A percentile compares a stretch with the other conserved stretches of the same genome.
Evolutionary conservation across 2,797 vertebrate genomes (phyloP).

Genomic region (Sternarchorhynchus goeldii): DNA sequence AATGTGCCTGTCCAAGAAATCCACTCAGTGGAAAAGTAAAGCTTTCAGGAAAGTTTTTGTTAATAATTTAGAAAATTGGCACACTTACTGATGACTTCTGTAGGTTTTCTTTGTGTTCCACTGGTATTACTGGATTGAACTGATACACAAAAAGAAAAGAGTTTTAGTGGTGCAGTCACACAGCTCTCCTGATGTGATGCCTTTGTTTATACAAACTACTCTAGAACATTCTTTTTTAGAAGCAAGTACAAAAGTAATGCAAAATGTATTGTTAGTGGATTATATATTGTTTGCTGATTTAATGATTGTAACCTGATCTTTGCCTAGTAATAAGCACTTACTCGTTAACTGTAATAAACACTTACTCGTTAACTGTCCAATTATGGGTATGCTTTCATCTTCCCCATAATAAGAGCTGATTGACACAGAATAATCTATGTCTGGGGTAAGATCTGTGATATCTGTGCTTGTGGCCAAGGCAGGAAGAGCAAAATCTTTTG

Average conservation of each 20-base stretch:
- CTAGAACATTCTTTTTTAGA: no score
- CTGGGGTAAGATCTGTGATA: slow-evolving; percentile 86
- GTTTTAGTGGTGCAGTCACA: slow-evolving; percentile 16
- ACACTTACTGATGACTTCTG: slow-evolving; percentile 78
- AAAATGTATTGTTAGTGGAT: no score
- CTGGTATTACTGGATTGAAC: slow-evolving; percentile 79
- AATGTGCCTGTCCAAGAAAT: neutral
- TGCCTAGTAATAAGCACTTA: neutral
- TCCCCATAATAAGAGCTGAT: slow-evolving; percentile 84
- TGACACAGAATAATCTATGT: slow-evolving; percentile 90
- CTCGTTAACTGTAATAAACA: slow-evolving; percentile 26
- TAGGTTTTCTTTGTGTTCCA: slow-evolving; percentile 69
- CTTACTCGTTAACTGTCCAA: slow-evolving; percentile 97
- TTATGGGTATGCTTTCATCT: slow-evolving; percentile 93
- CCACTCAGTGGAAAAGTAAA: slow-evolving; percentile 37
- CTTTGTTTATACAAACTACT: neutral
- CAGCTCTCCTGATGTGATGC: neutral
- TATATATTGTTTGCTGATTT: neutral
- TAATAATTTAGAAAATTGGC: slow-evolving; percentile 61
- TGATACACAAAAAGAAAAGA: slow-evolving; percentile 67
- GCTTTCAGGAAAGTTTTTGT: slow-evolving; percentile 30
- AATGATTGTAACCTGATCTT: slow-evolving; percentile 48
- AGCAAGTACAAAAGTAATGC: no score
- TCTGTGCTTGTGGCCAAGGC: slow-evolving; percentile 82
- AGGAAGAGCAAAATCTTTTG: slow-evolving; percentile 87